Conservation (phyloP, 2,888 invertebrate genomes). For the Spodoptera littoralis region DNA sequence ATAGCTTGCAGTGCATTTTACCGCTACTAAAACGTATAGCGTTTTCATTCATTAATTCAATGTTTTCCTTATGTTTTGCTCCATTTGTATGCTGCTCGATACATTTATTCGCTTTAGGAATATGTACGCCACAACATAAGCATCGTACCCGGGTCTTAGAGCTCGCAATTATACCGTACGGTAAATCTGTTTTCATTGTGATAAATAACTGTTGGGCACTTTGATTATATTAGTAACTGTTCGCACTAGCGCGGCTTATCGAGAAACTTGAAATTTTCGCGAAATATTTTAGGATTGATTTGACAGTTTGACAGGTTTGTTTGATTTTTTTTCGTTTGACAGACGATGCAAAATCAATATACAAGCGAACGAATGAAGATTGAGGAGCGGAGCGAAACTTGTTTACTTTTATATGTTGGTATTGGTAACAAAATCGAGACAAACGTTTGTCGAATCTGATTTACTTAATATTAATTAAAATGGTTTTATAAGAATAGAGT, state of each 20-base stretch:
- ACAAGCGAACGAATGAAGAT: background rate
- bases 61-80: constrained; percentile 74
- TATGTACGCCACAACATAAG: constrained; percentile 75
- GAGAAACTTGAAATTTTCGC: constrained; percentile 62
- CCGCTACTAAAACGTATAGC: constrained; percentile 68
- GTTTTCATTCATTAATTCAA: constrained; percentile 72
- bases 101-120: constrained; percentile 77
- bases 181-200: constrained; percentile 74
- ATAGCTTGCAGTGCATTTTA: constrained; percentile 72
- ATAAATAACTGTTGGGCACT: constrained; percentile 24
- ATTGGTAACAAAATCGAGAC: too few relatives aligned
- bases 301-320: constrained; percentile 49
- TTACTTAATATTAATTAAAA: too few relatives aligned
- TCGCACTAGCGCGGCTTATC: constrained; percentile 29
- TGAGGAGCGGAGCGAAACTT: background rate
- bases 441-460: too few relatives aligned
- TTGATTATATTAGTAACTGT: constrained; percentile 41
- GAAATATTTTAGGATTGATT: constrained; percentile 52
- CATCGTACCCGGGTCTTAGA: constrained; percentile 78
- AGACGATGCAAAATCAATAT: constrained; percentile 17
- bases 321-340: constrained; percentile 10
- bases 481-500: too few relatives aligned
- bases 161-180: constrained; percentile 71
- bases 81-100: constrained; percentile 79
- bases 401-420: too few relatives aligned